Percentiles rank a stretch among this genome's conserved stretches.
phyloP scores from a whole-genome alignment of 2,797 vertebrate genomes.

The Sus cebifrons region DNA sequence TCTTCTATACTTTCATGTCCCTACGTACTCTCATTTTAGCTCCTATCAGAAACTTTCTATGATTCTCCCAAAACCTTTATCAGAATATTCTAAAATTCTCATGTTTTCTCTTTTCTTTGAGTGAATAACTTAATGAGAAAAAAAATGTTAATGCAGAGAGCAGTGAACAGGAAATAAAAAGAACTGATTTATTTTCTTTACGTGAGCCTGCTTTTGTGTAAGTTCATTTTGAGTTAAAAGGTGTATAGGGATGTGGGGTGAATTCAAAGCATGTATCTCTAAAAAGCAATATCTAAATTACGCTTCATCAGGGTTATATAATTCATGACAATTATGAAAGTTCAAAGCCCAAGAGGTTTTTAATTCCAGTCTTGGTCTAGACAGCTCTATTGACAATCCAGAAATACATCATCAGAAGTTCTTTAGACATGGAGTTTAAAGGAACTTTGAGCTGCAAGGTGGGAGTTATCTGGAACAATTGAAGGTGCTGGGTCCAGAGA shows the following conservation, averaged over 20 bases:
- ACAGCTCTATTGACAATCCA: not conserved
- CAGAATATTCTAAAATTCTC: not conserved
- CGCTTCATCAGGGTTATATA: not conserved
- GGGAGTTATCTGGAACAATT: not conserved
- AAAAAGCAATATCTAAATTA: not conserved
- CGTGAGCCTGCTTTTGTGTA: not conserved
- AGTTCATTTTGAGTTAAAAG: conserved; percentile 4
- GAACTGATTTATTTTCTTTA: not conserved
- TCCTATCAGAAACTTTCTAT: not conserved
- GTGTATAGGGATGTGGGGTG: not conserved
- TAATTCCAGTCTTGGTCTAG: not conserved
- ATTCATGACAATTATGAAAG: not conserved
- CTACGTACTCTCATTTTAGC: not conserved
- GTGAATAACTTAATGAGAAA: not conserved
- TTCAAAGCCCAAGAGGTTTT: not conserved
- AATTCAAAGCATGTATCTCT: not conserved
- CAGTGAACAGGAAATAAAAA: not conserved
- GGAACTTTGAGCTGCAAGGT: not conserved
- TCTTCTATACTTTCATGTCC: not conserved
- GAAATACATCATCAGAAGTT: conserved; percentile 39
- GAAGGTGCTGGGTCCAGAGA: not conserved
- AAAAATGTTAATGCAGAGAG: not conserved
- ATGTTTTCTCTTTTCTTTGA: not conserved
- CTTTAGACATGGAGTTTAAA: not conserved
- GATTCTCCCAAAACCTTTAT: not conserved